phyloP scores from a whole-genome alignment of 2,113 vertebrate species.

The Laterallus jamaicensis region DNA sequence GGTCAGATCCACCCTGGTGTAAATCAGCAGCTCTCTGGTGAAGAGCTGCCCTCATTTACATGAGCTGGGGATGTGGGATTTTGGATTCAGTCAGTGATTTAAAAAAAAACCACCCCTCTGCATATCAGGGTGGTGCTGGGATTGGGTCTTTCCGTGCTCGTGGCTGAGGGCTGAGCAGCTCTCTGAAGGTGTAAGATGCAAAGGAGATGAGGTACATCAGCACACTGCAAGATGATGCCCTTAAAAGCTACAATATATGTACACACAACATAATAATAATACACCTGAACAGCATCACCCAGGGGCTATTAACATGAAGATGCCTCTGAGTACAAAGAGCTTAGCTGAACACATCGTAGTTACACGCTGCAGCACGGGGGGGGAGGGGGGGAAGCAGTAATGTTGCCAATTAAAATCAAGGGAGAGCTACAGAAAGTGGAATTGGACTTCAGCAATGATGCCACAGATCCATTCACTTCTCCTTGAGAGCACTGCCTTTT shows the following conservation, averaged over 20 bases:
- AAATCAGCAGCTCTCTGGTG: constrained; percentile 10
- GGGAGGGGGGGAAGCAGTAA: background rate
- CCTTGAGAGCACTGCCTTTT: background rate
- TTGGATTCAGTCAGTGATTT: background rate
- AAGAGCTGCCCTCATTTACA: constrained; percentile 15
- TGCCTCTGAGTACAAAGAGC: background rate
- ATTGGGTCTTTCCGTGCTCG: background rate
- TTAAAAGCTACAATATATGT: background rate
- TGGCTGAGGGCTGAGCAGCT: background rate
- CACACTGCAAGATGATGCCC: background rate
- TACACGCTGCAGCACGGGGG: accelerated
- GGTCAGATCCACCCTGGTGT: constrained; percentile 27
- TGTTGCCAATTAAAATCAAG: background rate
- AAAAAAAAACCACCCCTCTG: background rate
- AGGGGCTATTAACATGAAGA: background rate
- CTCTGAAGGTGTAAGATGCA: background rate
- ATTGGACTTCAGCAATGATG: background rate
- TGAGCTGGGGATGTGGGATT: background rate
- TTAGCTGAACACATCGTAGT: background rate
- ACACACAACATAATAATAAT: background rate
- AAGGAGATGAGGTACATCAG: background rate
- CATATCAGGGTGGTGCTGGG: background rate
- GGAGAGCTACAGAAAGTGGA: background rate
- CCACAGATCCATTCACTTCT: background rate
- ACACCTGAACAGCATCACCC: background rate